Conservation (phyloP, 2,888 invertebrate species). For the Zonitis immaculata region DNA sequence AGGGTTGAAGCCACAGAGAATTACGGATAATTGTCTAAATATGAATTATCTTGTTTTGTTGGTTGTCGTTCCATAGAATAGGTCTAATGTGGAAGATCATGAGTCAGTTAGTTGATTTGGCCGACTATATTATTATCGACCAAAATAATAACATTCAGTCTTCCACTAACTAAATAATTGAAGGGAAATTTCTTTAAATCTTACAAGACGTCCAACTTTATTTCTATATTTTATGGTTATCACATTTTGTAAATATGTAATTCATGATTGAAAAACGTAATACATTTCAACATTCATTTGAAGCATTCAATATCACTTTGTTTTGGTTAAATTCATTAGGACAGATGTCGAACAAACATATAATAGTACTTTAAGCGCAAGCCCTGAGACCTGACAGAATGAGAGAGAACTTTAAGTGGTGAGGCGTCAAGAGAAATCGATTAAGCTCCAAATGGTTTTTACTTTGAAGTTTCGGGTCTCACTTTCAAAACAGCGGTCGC, state of each 20-base stretch:
- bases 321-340: slow-evolving; percentile 21
- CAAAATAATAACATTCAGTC: slow-evolving; percentile 34
- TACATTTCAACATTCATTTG: too few relatives aligned
- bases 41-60: neutral
- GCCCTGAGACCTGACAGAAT: slow-evolving; percentile 24
- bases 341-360: slow-evolving; percentile 16
- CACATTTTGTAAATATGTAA: too few relatives aligned
- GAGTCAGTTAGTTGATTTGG: slow-evolving; percentile 24
- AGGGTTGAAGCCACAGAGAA: slow-evolving; percentile 19
- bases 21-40: slow-evolving; percentile 17
- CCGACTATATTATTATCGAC: slow-evolving; percentile 30
- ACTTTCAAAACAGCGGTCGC: slow-evolving; percentile 40
- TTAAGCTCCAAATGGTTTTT: slow-evolving; percentile 44
- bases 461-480: slow-evolving; percentile 41
- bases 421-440: slow-evolving; percentile 41
- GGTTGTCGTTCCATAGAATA: neutral
- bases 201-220: too few relatives aligned
- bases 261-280: too few relatives aligned
- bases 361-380: slow-evolving; percentile 26
- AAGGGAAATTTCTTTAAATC: slow-evolving; percentile 31
- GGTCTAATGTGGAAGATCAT: slow-evolving; percentile 17
- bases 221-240: too few relatives aligned
- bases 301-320: slow-evolving; percentile 19
- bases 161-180: slow-evolving; percentile 33
- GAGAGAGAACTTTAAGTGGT: slow-evolving; percentile 35